Percentiles rank a stretch among this genome's conserved stretches.
phyloP scores from a whole-genome alignment of 2,888 invertebrate genomes.

The Muscina levida region DNA sequence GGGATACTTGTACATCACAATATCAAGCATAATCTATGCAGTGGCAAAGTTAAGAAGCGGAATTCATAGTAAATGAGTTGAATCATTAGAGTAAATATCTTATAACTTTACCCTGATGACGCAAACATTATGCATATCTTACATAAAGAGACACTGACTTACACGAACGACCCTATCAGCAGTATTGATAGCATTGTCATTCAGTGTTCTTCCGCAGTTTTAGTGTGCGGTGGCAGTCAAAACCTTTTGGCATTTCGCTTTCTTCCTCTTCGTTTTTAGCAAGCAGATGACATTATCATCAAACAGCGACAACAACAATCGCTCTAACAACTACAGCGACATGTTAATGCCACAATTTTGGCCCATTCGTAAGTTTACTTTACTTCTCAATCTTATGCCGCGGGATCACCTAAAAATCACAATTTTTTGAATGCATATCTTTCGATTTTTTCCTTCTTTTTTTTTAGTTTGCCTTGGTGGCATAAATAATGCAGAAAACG shows the following conservation, averaged over 20 bases:
- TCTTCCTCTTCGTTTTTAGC: constrained; percentile 30
- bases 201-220: constrained; percentile 15
- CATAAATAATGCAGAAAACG: constrained; percentile 24
- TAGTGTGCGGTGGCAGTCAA: background rate
- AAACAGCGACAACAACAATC: too few relatives aligned
- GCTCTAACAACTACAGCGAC: constrained; percentile 19
- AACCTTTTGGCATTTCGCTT: constrained; percentile 61
- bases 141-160: background rate
- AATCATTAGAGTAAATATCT: constrained; percentile 53
- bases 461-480: constrained; percentile 16
- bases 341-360: constrained; percentile 56
- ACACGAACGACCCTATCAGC: background rate
- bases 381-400: background rate
- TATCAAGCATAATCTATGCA: constrained; percentile 15
- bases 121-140: constrained; percentile 6
- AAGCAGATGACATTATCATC: constrained; percentile 59
- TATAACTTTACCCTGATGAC: constrained; percentile 33
- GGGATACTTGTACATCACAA: background rate
- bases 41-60: constrained; percentile 15
- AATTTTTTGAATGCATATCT: constrained; percentile 41
- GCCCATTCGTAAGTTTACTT: constrained; percentile 3
- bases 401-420: constrained; percentile 26
- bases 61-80: constrained; percentile 50
- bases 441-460: background rate
- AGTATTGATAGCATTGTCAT: constrained; percentile 49